phyloP scores from a whole-genome alignment of 2,888 invertebrate species.

The Melanophora roralis region DNA sequence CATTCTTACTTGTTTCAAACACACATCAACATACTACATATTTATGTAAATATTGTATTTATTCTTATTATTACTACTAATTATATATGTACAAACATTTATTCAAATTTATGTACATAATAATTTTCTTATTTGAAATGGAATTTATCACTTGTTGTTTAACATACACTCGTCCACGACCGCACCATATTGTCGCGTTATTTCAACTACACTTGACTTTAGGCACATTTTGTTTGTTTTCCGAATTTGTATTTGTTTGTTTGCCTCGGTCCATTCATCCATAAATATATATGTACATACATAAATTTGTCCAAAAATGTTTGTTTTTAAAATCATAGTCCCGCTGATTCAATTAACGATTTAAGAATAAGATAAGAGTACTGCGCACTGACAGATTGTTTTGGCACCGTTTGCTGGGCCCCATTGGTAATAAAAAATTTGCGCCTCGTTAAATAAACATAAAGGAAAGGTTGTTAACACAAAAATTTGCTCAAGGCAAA shows the following conservation, averaged over 20 bases:
- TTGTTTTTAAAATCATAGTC: neutral
- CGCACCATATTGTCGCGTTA: conserved; percentile 7
- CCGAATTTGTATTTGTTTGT: neutral
- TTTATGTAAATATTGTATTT: neutral
- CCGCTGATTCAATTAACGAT: neutral
- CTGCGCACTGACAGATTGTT: neutral
- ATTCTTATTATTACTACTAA: neutral
- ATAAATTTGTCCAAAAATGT: too few relatives aligned
- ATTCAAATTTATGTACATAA: neutral
- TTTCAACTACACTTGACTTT: neutral
- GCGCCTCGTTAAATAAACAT: neutral
- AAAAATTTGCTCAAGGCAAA: too few relatives aligned
- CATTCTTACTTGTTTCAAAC: too few relatives aligned
- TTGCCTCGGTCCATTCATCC: neutral
- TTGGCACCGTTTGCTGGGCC: neutral
- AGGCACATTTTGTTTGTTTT: neutral
- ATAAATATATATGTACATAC: too few relatives aligned
- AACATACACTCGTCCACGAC: conserved; percentile 26
- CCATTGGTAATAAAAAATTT: conserved; percentile 14
- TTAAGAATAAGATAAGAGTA: neutral
- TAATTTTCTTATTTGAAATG: neutral
- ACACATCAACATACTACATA: too few relatives aligned
- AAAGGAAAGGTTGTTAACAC: neutral
- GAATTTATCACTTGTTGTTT: conserved; percentile 25
- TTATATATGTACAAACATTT: neutral